Conservation (phyloP, 2,888 invertebrate species). For the Ochropacha duplaris region DNA sequence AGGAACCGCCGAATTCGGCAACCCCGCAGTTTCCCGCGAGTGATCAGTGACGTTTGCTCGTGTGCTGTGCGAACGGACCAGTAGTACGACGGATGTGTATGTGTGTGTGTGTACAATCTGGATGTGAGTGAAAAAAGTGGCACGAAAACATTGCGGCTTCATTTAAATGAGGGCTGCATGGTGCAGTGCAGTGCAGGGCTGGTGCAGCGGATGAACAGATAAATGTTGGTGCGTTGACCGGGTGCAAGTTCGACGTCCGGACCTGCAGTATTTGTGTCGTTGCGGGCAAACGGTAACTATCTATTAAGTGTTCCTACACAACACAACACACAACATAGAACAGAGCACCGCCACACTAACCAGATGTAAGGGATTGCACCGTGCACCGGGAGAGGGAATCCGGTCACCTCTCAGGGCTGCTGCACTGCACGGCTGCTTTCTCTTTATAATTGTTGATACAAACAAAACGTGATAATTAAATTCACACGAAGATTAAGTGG, state of each 20-base stretch:
- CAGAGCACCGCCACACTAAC: neutral
- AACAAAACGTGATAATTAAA: conserved; percentile 1
- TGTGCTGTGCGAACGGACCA: conserved; percentile 10
- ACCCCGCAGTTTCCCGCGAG: conserved; percentile 21
- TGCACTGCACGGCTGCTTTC: neutral
- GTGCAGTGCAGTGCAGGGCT: conserved; percentile 26
- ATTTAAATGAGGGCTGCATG: conserved; percentile 33
- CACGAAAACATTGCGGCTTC: conserved; percentile 20
- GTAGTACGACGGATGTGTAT: conserved; percentile 19
- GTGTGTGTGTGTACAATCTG: conserved; percentile 24
- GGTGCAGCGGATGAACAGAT: conserved; percentile 51
- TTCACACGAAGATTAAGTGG: neutral
- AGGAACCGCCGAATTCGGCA: conserved; percentile 34
- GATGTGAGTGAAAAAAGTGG: conserved; percentile 16
- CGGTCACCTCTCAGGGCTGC: neutral
- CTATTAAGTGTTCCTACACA: conserved; percentile 6
- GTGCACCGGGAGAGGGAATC: neutral
- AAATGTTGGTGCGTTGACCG: conserved; percentile 67
- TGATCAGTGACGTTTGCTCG: conserved; percentile 13
- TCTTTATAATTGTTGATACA: neutral
- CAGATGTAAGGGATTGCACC: neutral
- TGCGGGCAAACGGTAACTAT: conserved; percentile 55
- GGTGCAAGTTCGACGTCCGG: conserved; percentile 52
- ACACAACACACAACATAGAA: neutral
- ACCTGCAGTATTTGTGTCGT: conserved; percentile 37